Conservation (phyloP, 2,888 invertebrate genomes). For the Habroteleia sp. region DNA sequence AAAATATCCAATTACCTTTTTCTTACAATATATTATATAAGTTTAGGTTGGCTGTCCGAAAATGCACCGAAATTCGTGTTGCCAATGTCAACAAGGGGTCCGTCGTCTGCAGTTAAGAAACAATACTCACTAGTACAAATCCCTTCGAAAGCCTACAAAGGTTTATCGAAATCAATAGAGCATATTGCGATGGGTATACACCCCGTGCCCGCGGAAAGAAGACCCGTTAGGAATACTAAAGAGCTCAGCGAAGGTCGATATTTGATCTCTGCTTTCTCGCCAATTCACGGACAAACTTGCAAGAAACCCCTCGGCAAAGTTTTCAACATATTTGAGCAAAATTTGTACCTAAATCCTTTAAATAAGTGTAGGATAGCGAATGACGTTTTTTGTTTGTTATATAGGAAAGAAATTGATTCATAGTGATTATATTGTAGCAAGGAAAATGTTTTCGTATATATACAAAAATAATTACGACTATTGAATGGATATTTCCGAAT, state of each 20-base stretch:
- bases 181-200: slow-evolving; percentile 57
- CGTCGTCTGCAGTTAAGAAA: slow-evolving; percentile 44
- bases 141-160: slow-evolving; percentile 58
- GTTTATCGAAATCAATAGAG: slow-evolving; percentile 65
- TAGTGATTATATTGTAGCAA: too few species aligned
- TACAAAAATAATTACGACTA: too few species aligned
- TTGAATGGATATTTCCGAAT: too few species aligned
- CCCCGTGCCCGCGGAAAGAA: slow-evolving; percentile 41
- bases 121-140: slow-evolving; percentile 60
- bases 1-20: slow-evolving; percentile 28
- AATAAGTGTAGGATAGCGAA: slow-evolving; percentile 9
- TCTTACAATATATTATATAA: slow-evolving; percentile 14
- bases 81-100: slow-evolving; percentile 56
- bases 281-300: slow-evolving; percentile 52
- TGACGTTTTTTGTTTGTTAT: slow-evolving; percentile 1
- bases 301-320: slow-evolving; percentile 36
- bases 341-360: slow-evolving; percentile 54
- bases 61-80: slow-evolving; percentile 7
- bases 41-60: not conserved
- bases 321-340: slow-evolving; percentile 33
- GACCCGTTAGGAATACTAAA: slow-evolving; percentile 58
- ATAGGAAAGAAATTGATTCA: too few species aligned
- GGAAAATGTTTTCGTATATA: too few species aligned
- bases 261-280: slow-evolving; percentile 57
- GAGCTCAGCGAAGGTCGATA: slow-evolving; percentile 45